A percentile compares a stretch with the other conserved stretches of the same genome.
These are phyloP conservation scores for Serrognathus titanus DNA, from an alignment of 2,888 invertebrate genomes.

Conservation along the genomic window DNA sequence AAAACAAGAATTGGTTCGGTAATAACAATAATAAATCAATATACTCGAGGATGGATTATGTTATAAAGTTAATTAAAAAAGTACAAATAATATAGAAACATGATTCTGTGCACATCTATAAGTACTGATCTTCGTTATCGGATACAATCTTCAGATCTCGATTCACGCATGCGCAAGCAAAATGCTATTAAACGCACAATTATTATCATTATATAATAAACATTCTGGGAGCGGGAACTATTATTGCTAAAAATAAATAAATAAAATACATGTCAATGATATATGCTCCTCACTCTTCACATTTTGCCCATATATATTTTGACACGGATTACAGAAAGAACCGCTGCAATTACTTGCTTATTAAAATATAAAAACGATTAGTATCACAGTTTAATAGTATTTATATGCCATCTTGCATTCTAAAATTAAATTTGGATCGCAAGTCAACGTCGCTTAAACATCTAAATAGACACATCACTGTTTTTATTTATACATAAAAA, in stretches of 20 bases:
- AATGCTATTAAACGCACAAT: too few species aligned
- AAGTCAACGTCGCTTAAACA: too few species aligned
- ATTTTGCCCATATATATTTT: too few species aligned
- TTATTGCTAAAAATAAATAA: too few species aligned
- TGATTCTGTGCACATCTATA: not conserved
- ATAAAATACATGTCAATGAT: too few species aligned
- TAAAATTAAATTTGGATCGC: not conserved
- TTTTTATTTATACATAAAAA: too few species aligned
- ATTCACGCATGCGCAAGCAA: too few species aligned
- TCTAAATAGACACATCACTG: too few species aligned
- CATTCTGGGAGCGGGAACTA: too few species aligned
- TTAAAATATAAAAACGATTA: not conserved
- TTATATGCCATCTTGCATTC: not conserved
- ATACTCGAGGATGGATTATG: not conserved
- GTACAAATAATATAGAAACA: not conserved
- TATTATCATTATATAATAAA: too few species aligned
- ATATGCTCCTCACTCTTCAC: too few species aligned
- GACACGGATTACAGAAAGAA: not conserved
- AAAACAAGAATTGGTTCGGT: not conserved
- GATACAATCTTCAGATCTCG: too few species aligned
- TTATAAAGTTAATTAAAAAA: slow-evolving; percentile 3
- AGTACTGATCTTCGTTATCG: not conserved
- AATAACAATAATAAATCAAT: not conserved
- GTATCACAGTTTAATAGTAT: slow-evolving; percentile 2
- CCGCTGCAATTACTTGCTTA: not conserved